Evolutionary conservation across 1,140 invertebrate genomes (phyloP).

Genomic region (Glossosoma conforme): DNA sequence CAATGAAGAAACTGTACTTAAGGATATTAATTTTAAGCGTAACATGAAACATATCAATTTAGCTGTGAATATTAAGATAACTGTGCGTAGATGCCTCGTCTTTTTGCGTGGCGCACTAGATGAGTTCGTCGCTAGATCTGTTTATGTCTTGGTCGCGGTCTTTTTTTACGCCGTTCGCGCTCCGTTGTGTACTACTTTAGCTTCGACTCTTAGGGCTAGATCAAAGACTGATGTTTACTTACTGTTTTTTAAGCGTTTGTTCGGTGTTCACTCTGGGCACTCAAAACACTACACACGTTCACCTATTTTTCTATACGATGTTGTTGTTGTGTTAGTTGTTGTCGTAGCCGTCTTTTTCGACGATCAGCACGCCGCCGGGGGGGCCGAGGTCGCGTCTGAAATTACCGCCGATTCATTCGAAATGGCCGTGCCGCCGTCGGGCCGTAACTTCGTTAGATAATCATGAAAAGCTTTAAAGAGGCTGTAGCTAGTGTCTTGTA

Average conservation of each 20-base stretch:
- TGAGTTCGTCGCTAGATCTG: too few relatives aligned
- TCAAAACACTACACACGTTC: slow-evolving; percentile 17
- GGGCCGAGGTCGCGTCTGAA: neutral
- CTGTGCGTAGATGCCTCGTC: too few relatives aligned
- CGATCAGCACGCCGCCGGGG: slow-evolving; percentile 1
- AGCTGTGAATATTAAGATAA: slow-evolving; percentile 26
- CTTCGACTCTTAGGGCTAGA: slow-evolving; percentile 28
- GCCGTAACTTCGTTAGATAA: slow-evolving; percentile 29
- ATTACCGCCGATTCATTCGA: slow-evolving; percentile 15
- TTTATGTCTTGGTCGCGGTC: too few relatives aligned
- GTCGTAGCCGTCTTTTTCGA: neutral
- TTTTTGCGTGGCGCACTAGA: too few relatives aligned
- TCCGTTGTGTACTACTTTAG: slow-evolving; percentile 9
- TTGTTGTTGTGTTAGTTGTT: slow-evolving; percentile 12
- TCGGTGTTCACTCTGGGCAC: slow-evolving; percentile 18
- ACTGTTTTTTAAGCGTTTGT: slow-evolving; percentile 29
- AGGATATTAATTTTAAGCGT: slow-evolving; percentile 21
- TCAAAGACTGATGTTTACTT: slow-evolving; percentile 32
- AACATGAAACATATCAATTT: slow-evolving; percentile 26
- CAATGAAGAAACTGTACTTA: too few relatives aligned
- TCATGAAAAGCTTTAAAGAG: slow-evolving; percentile 32
- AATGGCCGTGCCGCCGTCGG: neutral
- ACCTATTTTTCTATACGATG: slow-evolving; percentile 27
- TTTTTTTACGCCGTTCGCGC: too few relatives aligned
- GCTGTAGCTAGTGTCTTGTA: slow-evolving; percentile 33